Percentiles rank a stretch among this genome's conserved stretches.
These are phyloP conservation scores for Hydropsyche tenuis DNA, from an alignment of 1,140 invertebrate species.

Conservation along the genomic window DNA sequence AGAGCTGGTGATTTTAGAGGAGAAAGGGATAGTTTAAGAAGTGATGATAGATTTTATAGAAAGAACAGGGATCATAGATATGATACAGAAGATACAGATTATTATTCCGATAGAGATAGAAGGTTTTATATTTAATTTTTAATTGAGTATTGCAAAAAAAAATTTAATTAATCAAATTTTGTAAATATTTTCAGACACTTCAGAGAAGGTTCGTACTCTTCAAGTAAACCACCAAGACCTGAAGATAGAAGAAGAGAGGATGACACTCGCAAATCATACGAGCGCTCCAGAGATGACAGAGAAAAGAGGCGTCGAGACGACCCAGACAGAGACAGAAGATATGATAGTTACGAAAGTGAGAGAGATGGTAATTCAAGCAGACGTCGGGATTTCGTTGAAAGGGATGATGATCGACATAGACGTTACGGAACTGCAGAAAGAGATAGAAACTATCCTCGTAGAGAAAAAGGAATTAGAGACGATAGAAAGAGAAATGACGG, in stretches of 20 bases:
- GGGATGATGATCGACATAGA: slow-evolving; percentile 44
- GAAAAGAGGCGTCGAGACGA: slow-evolving; percentile 55
- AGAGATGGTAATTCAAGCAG: slow-evolving; percentile 45
- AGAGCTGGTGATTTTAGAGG: slow-evolving; percentile 50
- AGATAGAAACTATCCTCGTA: slow-evolving; percentile 41
- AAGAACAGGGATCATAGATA: slow-evolving; percentile 54
- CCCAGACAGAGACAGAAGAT: slow-evolving; percentile 53
- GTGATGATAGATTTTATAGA: slow-evolving; percentile 47
- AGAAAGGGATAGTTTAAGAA: slow-evolving; percentile 51
- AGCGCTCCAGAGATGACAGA: slow-evolving; percentile 55
- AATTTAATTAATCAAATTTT: neutral
- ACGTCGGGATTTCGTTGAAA: slow-evolving; percentile 30
- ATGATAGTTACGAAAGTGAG: slow-evolving; percentile 57
- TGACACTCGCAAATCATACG: slow-evolving; percentile 48
- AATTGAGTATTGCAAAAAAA: slow-evolving; percentile 14
- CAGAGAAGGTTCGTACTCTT: slow-evolving; percentile 59
- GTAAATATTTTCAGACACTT: slow-evolving; percentile 50
- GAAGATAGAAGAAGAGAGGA: slow-evolving; percentile 49
- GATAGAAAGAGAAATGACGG: slow-evolving; percentile 56
- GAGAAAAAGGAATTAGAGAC: slow-evolving; percentile 48
- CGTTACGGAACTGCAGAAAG: slow-evolving; percentile 42
- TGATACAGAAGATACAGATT: slow-evolving; percentile 63
- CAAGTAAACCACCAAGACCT: slow-evolving; percentile 57
- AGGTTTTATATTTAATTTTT: slow-evolving; percentile 44
- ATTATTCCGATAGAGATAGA: slow-evolving; percentile 59